A percentile compares a stretch with the other conserved stretches of the same genome.
Conservation (phyloP, 1,140 invertebrate genomes). For the Heliconius eleuchia region DNA sequence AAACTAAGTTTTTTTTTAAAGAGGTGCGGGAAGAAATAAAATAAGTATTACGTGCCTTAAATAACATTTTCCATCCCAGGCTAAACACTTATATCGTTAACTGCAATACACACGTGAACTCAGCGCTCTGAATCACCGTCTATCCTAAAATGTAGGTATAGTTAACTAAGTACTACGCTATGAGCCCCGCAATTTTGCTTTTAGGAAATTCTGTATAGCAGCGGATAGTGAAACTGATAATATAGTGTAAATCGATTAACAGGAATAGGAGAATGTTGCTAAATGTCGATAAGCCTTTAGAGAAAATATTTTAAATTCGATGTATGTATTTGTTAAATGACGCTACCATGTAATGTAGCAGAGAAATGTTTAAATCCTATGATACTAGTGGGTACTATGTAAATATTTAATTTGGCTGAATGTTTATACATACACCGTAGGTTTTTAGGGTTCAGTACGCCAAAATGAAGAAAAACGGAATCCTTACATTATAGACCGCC, state of each 20-base stretch:
- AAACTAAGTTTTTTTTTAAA: too few species aligned
- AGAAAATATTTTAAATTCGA: not conserved
- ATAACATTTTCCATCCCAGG: slow-evolving; percentile 57
- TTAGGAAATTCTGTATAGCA: slow-evolving; percentile 56
- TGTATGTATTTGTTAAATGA: not conserved
- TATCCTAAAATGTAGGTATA: slow-evolving; percentile 39
- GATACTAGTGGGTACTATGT: too few species aligned
- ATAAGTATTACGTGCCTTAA: too few species aligned
- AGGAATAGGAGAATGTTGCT: slow-evolving; percentile 50
- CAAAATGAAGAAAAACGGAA: too few species aligned
- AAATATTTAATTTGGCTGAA: too few species aligned
- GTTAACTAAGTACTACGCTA: slow-evolving; percentile 47
- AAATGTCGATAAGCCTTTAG: slow-evolving; percentile 28
- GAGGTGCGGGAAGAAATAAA: too few species aligned
- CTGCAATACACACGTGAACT: slow-evolving; percentile 43
- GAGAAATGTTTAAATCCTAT: too few species aligned
- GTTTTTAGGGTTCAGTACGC: too few species aligned
- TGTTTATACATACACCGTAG: too few species aligned
- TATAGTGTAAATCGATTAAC: slow-evolving; percentile 66
- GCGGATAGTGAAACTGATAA: slow-evolving; percentile 60
- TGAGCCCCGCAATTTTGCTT: slow-evolving; percentile 64
- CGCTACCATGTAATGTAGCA: too few species aligned
- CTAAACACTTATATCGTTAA: not conserved
- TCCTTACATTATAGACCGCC: too few species aligned
- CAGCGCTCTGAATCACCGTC: slow-evolving; percentile 48